Evolutionary conservation across 2,113 vertebrate genomes (phyloP).

Genomic region (Lepus europaeus): DNA sequence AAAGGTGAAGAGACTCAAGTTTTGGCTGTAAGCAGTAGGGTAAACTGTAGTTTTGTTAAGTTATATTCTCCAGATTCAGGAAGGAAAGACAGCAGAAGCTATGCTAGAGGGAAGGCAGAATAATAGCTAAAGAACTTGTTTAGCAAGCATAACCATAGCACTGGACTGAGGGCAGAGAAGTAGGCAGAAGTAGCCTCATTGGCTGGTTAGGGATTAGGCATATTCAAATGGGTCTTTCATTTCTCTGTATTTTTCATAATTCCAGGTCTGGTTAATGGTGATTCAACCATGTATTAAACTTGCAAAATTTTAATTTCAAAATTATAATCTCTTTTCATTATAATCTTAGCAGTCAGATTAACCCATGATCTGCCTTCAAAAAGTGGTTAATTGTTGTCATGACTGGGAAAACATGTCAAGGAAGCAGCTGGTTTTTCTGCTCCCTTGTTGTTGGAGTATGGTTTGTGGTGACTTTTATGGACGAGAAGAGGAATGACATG

Average conservation of each 20-base stretch:
- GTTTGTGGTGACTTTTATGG: background rate
- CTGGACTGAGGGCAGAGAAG: background rate
- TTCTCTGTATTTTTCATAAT: background rate
- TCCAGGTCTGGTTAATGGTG: background rate
- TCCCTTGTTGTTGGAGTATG: background rate
- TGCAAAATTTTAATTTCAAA: background rate
- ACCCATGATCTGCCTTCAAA: background rate
- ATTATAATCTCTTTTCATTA: constrained; percentile 3
- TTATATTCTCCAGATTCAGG: background rate
- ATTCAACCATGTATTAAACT: background rate
- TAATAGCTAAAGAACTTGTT: background rate
- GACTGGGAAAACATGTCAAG: background rate
- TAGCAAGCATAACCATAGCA: no score
- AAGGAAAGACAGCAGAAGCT: background rate
- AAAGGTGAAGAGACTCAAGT: background rate
- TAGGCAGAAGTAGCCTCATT: background rate
- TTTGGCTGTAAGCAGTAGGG: background rate
- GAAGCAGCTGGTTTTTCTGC: background rate
- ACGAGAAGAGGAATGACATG: background rate
- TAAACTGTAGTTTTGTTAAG: background rate
- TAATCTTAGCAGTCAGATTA: background rate
- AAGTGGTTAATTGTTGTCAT: background rate
- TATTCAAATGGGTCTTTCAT: background rate
- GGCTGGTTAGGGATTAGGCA: background rate
- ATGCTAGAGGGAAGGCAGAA: background rate